Conservation (phyloP, 2,113 vertebrate species). For the Sphyrna mokarran region DNA sequence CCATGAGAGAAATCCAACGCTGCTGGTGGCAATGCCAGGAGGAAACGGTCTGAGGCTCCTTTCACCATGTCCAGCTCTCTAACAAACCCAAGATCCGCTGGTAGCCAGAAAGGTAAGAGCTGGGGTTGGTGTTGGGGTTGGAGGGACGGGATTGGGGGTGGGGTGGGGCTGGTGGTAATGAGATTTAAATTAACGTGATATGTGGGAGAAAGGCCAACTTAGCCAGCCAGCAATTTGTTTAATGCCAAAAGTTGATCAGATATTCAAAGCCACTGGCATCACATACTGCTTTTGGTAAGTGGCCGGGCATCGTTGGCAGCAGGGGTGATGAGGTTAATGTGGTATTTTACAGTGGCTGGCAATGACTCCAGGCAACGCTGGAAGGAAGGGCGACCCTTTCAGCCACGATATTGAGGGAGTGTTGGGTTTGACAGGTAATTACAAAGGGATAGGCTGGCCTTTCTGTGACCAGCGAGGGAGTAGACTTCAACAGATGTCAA, state of each 20-base stretch:
- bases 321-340: background rate
- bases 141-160: too few species aligned
- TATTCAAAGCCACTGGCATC: background rate
- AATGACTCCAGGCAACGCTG: background rate
- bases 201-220: background rate
- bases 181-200: background rate
- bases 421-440: background rate
- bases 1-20: background rate
- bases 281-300: background rate
- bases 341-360: background rate
- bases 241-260: background rate
- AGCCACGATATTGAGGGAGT: background rate
- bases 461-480: background rate
- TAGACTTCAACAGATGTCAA: background rate
- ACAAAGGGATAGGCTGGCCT: background rate
- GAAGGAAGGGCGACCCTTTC: background rate
- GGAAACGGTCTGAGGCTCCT: background rate
- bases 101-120: background rate
- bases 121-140: too few species aligned
- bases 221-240: background rate
- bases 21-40: background rate
- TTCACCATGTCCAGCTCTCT: conserved; percentile 3
- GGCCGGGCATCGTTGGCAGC: background rate
- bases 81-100: background rate
- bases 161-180: too few species aligned